Evolutionary conservation across 2,113 vertebrate species (phyloP).

Genomic region (Coracopsis vasa): DNA sequence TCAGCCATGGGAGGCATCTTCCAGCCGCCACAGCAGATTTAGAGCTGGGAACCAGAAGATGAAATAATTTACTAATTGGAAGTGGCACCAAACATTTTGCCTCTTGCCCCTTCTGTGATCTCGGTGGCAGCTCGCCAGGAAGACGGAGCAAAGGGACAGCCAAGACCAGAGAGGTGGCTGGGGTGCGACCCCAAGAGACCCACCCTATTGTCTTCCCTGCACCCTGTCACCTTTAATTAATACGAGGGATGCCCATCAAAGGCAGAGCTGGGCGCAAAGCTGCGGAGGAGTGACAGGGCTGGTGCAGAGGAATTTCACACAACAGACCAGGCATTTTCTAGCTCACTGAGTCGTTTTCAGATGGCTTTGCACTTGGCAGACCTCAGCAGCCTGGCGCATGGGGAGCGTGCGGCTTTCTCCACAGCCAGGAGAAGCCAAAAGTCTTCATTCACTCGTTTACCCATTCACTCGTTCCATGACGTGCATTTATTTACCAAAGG

Average conservation of each 20-base stretch:
- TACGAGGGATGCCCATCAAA: neutral
- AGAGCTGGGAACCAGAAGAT: constrained; percentile 51
- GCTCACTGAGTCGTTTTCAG: constrained; percentile 49
- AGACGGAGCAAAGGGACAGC: neutral
- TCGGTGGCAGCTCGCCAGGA: constrained; percentile 35
- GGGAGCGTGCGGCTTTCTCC: neutral
- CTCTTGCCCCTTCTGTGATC: constrained; percentile 68
- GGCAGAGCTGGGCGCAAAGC: constrained; percentile 21
- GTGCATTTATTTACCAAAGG: neutral
- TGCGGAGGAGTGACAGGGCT: constrained; percentile 60
- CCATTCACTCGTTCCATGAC: neutral
- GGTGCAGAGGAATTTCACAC: constrained; percentile 65
- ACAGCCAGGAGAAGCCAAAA: constrained; percentile 27
- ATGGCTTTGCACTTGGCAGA: constrained; percentile 52
- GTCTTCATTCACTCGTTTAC: neutral
- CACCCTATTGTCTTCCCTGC: neutral
- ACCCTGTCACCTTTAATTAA: constrained; percentile 48
- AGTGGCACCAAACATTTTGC: constrained; percentile 74
- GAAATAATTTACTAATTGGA: constrained; percentile 73
- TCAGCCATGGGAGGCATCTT: constrained; percentile 20
- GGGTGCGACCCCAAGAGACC: neutral
- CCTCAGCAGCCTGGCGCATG: neutral
- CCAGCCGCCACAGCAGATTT: constrained; percentile 34
- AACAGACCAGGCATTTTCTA: constrained; percentile 61
- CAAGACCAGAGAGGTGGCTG: neutral